Conservation (phyloP, 2,113 vertebrate species). For the Ceyx melanurus region DNA sequence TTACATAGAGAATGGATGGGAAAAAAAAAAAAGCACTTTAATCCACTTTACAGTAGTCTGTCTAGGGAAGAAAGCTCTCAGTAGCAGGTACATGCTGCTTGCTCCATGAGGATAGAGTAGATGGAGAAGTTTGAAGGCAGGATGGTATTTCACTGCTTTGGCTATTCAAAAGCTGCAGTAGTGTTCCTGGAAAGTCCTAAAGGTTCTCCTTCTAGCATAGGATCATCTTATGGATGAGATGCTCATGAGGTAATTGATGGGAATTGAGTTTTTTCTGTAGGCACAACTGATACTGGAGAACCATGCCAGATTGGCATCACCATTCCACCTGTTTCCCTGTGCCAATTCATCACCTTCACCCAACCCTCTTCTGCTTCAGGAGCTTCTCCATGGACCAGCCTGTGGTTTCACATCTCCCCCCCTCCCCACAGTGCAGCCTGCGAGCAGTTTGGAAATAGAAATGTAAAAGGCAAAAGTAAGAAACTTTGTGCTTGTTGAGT, state of each 20-base stretch:
- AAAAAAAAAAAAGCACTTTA: background rate
- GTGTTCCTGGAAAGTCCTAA: background rate
- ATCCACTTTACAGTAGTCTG: background rate
- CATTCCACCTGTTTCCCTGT: background rate
- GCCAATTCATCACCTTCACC: rapidly evolving
- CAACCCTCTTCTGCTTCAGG: background rate
- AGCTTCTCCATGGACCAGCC: background rate
- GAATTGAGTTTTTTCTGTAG: background rate
- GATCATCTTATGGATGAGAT: background rate
- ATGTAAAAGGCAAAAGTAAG: constrained; percentile 73
- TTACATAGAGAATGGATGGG: background rate
- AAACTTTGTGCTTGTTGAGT: constrained; percentile 78
- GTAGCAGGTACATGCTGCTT: background rate
- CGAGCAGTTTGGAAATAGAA: constrained; percentile 35
- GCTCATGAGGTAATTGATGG: background rate
- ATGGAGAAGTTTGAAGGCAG: background rate
- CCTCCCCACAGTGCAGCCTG: rapidly evolving
- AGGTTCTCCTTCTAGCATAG: constrained; percentile 1
- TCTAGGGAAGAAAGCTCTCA: background rate
- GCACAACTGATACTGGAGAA: background rate
- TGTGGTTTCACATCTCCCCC: background rate
- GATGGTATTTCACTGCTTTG: constrained; percentile 7
- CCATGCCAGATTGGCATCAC: rapidly evolving
- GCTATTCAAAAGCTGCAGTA: background rate
- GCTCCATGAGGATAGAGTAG: background rate